phyloP scores from a whole-genome alignment of 2,888 invertebrate species.

The Agrotis clavis region DNA sequence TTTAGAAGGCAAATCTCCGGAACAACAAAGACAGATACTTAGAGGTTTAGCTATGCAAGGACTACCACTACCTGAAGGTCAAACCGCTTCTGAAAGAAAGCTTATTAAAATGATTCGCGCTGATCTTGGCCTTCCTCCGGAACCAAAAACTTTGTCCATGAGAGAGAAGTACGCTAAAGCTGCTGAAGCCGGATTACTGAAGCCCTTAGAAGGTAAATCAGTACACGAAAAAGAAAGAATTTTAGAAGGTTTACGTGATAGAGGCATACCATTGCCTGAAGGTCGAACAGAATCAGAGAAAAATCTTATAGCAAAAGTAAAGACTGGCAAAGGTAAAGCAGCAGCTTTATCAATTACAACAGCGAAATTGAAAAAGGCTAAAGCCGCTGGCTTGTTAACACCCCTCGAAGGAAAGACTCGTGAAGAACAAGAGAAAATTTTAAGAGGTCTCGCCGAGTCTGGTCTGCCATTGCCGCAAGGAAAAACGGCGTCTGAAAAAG shows the following conservation, averaged over 20 bases:
- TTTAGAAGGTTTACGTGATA: constrained; percentile 62
- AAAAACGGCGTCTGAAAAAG: constrained; percentile 45
- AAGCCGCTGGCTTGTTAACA: constrained; percentile 59
- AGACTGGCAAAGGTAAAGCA: constrained; percentile 7
- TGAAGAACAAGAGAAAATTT: constrained; percentile 34
- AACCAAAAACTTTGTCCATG: constrained; percentile 16
- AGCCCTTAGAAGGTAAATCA: constrained; percentile 17
- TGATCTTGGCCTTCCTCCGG: constrained; percentile 22
- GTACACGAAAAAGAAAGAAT: constrained; percentile 50
- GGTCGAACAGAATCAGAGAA: constrained; percentile 16
- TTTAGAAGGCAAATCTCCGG: background rate
- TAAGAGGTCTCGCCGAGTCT: constrained; percentile 33
- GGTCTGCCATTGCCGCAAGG: constrained; percentile 51
- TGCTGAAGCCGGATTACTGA: constrained; percentile 11
- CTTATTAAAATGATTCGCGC: constrained; percentile 9
- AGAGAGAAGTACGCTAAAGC: constrained; percentile 18
- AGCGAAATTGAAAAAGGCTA: constrained; percentile 56
- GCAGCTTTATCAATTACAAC: constrained; percentile 32
- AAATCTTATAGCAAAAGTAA: constrained; percentile 21
- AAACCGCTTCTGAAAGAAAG: background rate
- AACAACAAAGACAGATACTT: background rate
- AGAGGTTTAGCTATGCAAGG: constrained; percentile 19
- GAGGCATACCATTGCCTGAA: constrained; percentile 19
- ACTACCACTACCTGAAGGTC: constrained; percentile 8
- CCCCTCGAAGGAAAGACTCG: constrained; percentile 61